Conservation (phyloP, 2,797 vertebrate species). For the Calcarius lapponicus region DNA sequence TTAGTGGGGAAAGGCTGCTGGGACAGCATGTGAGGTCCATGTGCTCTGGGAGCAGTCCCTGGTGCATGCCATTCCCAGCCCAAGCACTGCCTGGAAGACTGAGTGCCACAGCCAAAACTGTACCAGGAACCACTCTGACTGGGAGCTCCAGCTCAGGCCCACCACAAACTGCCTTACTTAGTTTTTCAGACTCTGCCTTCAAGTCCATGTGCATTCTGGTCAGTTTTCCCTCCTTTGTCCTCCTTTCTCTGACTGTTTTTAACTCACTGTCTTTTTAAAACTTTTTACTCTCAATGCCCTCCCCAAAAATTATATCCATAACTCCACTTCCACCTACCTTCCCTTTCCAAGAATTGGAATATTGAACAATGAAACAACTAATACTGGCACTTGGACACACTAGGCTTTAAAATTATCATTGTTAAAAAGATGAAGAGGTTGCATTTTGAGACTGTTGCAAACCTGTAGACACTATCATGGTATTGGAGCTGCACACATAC, state of each 20-base stretch:
- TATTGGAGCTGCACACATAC: neutral
- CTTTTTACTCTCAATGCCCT: neutral
- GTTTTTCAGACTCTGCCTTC: neutral
- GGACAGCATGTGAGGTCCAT: neutral
- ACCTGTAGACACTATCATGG: neutral
- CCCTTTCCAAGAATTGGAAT: neutral
- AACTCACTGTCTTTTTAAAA: neutral
- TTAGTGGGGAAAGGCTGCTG: neutral
- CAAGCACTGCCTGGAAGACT: neutral
- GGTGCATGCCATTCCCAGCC: neutral
- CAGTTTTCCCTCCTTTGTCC: neutral
- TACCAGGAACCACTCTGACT: neutral
- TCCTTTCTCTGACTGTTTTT: neutral
- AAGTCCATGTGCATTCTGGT: neutral
- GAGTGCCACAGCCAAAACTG: neutral
- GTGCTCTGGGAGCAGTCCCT: neutral
- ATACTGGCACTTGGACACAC: neutral
- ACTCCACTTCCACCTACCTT: neutral
- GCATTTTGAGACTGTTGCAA: neutral
- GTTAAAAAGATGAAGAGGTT: neutral
- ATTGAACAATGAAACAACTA: neutral
- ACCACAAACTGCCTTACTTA: neutral
- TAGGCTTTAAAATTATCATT: neutral
- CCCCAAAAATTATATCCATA: neutral
- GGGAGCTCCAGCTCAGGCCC: neutral